Base-by-base conservation (phyloP, 2,797 vertebrate species). In the Propithecus perrieri region DNA sequence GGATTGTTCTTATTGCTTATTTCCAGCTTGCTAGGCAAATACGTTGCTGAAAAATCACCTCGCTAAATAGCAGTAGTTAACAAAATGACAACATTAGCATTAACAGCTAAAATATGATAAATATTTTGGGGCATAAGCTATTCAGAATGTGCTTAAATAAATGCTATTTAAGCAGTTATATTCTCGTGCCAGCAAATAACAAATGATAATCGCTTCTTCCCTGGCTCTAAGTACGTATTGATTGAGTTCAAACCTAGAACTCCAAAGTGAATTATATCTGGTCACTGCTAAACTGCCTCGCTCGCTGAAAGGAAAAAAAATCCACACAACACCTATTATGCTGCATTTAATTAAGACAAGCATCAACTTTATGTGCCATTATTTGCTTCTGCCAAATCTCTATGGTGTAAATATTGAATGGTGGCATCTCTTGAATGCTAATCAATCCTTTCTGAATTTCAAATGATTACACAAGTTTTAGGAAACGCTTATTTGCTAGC, bases 331-430 rank as follows among this genome's bases (percentile, higher is more conserved):
- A 98, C 98, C 98, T 98, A 98, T 99, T 99, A 99, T 98, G 98
- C 98, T 97, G 97, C 98, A 98, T 99, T 99, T 99, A 99, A 99
- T 99, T 99, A 99, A 99, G 99, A 98, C 98, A 98, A 98, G 98
- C 98, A 98, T 97, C 97, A 96, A 98, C 99, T 99, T 98, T 98
- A 99, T 98, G 98, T 98, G 98, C 98, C 98, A 98, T 99, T 99
- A 99, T 99, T 99, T 98, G 98, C 98, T 98, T 98, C 98, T 97
- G 98, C 98, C 98, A 98, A 96, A 98, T 99, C 99, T 99, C 98
- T 97, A 26, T 98, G 98, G 98, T 97, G 98, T 98, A 99, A 99
- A 99, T 99, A 99, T 99, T 98, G 99, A 99, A 98, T 98, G 78
- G 97, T 97, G 96, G 87, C 98, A 91, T 98, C 98, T 93, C 98